phyloP scores from a whole-genome alignment of 2,113 vertebrate genomes.

The Labeo rohita region DNA sequence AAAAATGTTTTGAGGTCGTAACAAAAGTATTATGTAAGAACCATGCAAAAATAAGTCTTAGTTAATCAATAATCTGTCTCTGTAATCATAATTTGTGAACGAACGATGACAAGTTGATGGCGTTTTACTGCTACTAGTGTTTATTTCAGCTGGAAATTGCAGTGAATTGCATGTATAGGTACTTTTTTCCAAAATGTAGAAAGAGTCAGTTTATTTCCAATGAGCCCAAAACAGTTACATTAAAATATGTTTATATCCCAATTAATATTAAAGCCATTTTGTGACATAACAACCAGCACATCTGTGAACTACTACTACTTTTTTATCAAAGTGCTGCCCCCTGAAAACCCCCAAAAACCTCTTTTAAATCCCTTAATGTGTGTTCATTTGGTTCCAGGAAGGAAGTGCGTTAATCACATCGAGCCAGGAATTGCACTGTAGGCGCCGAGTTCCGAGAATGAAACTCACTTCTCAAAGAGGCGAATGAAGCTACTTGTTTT shows the following conservation, averaged over 20 bases:
- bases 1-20: too few species aligned
- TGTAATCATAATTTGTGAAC: too few species aligned
- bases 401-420: slow-evolving; percentile 53
- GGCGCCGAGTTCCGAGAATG: slow-evolving; percentile 16
- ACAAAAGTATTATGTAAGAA: too few species aligned
- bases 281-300: background rate
- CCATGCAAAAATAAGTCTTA: too few species aligned
- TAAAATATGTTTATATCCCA: background rate
- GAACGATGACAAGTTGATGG: too few species aligned
- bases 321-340: slow-evolving; percentile 29
- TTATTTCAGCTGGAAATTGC: too few species aligned
- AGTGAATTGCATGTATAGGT: too few species aligned
- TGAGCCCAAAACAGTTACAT: background rate
- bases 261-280: background rate
- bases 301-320: background rate
- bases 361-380: slow-evolving; percentile 57
- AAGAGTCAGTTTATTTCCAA: background rate
- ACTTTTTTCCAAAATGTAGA: too few species aligned
- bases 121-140: too few species aligned
- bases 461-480: slow-evolving; percentile 45
- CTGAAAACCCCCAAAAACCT: slow-evolving; percentile 50
- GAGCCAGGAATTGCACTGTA: slow-evolving; percentile 50
- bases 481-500: slow-evolving; percentile 45
- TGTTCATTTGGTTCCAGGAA: slow-evolving; percentile 59
- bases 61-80: too few species aligned